A percentile compares a stretch with the other conserved stretches of the same genome.
Conservation (phyloP, 2,113 vertebrate species). For the Nesoenas mayeri region DNA sequence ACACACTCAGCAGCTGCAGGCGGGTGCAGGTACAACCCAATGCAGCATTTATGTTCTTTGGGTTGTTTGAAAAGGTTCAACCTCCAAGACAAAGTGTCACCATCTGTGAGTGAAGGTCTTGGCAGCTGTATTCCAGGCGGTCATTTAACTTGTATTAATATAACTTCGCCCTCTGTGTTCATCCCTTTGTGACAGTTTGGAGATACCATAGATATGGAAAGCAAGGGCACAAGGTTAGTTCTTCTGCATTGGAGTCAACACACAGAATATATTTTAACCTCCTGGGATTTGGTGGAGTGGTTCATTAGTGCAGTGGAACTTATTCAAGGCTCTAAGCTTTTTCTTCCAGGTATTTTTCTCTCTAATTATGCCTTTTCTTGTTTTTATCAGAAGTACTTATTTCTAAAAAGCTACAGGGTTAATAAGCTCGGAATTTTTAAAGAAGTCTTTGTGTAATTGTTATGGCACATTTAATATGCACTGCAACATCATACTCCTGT, state of each 20-base stretch:
- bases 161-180: neutral
- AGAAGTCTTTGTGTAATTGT: slow-evolving; percentile 44
- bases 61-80: neutral
- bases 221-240: slow-evolving; percentile 39
- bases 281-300: neutral
- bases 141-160: neutral
- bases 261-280: neutral
- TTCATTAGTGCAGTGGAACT: slow-evolving; percentile 37
- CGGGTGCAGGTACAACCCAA: neutral
- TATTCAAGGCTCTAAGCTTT: neutral
- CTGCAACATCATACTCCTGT: slow-evolving; percentile 20
- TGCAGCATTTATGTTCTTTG: neutral
- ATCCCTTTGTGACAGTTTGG: neutral
- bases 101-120: neutral
- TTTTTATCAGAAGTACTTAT: neutral
- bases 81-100: neutral
- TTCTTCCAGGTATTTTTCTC: slow-evolving; percentile 16
- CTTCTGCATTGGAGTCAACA: neutral
- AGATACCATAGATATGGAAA: slow-evolving; percentile 49
- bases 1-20: neutral
- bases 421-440: slow-evolving; percentile 14
- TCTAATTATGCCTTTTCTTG: neutral
- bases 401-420: neutral
- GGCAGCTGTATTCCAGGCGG: slow-evolving; percentile 37
- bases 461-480: slow-evolving; percentile 26